phyloP scores from a whole-genome alignment of 1,140 invertebrate species.

The Papilio machaon region DNA sequence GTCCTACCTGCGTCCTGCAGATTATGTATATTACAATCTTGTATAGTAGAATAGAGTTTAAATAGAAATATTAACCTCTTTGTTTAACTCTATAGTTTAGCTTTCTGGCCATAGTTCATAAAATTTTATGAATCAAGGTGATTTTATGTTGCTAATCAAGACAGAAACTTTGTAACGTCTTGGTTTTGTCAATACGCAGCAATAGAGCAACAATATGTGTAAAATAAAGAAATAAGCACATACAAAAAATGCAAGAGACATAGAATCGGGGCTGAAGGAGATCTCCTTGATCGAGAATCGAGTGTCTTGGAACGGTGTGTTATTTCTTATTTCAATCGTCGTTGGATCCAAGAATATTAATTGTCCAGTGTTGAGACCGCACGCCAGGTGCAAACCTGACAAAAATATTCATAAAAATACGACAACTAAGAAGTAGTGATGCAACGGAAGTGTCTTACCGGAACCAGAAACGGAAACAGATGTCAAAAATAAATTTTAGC shows the following conservation, averaged over 20 bases:
- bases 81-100: too few species aligned
- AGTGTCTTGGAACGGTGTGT: slow-evolving; percentile 78
- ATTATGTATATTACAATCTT: too few species aligned
- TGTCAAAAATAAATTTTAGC: too few species aligned
- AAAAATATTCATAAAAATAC: slow-evolving; percentile 29
- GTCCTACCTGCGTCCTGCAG: slow-evolving; percentile 80
- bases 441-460: too few species aligned
- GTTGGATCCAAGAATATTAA: slow-evolving; percentile 82
- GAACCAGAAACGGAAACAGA: too few species aligned
- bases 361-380: slow-evolving; percentile 81
- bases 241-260: slow-evolving; percentile 82
- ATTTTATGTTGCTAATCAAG: too few species aligned
- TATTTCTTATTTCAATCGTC: slow-evolving; percentile 75
- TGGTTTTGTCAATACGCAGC: background rate
- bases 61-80: too few species aligned
- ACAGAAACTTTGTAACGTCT: background rate
- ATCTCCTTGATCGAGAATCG: slow-evolving; percentile 76
- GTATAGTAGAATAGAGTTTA: too few species aligned
- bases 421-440: too few species aligned
- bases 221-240: slow-evolving; percentile 46
- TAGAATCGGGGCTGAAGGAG: slow-evolving; percentile 77
- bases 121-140: too few species aligned
- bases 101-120: too few species aligned
- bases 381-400: slow-evolving; percentile 81
- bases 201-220: background rate